Evolutionary conservation across 2,888 invertebrate species (phyloP).

Genomic region (Drosophila pseudotakahashii): DNA sequence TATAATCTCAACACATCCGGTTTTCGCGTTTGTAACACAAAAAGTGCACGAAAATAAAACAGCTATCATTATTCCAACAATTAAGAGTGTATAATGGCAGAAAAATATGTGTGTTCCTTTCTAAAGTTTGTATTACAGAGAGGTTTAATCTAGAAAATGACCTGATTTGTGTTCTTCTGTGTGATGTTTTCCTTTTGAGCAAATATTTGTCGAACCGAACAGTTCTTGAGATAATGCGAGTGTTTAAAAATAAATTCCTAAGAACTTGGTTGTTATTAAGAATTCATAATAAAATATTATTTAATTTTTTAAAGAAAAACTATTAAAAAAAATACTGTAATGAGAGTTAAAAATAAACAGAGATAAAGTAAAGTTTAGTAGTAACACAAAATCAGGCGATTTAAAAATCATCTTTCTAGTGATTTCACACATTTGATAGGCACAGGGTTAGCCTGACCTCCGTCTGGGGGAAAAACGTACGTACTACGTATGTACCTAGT

Average conservation of each 20-base stretch:
- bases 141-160: background rate
- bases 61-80: background rate
- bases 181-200: background rate
- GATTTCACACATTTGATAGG: background rate
- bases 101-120: background rate
- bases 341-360: background rate
- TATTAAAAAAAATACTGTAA: background rate
- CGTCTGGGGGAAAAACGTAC: conserved; percentile 2
- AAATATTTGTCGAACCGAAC: background rate
- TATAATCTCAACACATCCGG: conserved; percentile 2
- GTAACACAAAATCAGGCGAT: background rate
- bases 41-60: background rate
- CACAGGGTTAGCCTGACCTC: conserved; percentile 9
- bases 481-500: background rate
- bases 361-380: too few species aligned
- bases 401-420: background rate
- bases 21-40: background rate
- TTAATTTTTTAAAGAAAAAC: too few species aligned
- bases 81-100: background rate
- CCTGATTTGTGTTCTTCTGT: background rate
- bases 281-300: too few species aligned
- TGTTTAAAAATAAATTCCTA: too few species aligned
- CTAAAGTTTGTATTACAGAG: background rate
- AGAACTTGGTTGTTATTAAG: too few species aligned
- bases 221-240: background rate